Evolutionary conservation across 2,113 vertebrate species (phyloP).

Genomic region (Anolis sagrei): DNA sequence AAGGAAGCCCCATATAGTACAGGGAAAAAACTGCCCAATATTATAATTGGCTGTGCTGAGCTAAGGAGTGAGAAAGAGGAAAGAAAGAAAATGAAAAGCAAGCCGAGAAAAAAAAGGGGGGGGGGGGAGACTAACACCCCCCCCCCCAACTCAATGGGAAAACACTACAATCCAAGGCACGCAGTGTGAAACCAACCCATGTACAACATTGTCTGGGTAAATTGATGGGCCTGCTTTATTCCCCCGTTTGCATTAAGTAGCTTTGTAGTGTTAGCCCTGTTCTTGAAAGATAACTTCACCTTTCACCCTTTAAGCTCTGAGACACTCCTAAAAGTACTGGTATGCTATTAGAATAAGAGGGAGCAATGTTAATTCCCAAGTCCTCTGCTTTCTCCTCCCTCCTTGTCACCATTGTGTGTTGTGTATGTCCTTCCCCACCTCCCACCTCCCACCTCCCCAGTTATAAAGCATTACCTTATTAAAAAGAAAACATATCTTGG

Average conservation of each 20-base stretch:
- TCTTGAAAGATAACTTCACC: conserved; percentile 70
- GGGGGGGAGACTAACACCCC: conserved; percentile 12
- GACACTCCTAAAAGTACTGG: conserved; percentile 63
- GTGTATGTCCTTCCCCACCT: no score
- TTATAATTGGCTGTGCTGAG: background rate
- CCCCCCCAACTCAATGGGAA: conserved; percentile 39
- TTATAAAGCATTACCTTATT: conserved; percentile 36
- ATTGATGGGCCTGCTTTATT: conserved; percentile 55
- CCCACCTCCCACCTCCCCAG: background rate
- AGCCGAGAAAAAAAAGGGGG: rapidly evolving
- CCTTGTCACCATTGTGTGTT: conserved; percentile 26
- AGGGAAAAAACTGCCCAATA: background rate
- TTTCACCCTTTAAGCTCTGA: conserved; percentile 61
- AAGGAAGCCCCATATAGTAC: conserved; percentile 5
- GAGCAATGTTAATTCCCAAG: conserved; percentile 55
- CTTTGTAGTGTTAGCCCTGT: conserved; percentile 65
- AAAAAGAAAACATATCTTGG: conserved; percentile 24
- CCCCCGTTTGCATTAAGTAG: conserved; percentile 47
- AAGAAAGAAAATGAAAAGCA: background rate
- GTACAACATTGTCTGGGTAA: conserved; percentile 59
- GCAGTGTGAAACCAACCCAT: conserved; percentile 56
- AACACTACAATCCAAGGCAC: conserved; percentile 15
- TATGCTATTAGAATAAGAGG: conserved; percentile 59
- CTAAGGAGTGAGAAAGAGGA: background rate
- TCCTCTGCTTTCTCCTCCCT: conserved; percentile 66